Base-by-base conservation (phyloP, 2,113 vertebrate species). In the Eretmochelys imbricata region DNA sequence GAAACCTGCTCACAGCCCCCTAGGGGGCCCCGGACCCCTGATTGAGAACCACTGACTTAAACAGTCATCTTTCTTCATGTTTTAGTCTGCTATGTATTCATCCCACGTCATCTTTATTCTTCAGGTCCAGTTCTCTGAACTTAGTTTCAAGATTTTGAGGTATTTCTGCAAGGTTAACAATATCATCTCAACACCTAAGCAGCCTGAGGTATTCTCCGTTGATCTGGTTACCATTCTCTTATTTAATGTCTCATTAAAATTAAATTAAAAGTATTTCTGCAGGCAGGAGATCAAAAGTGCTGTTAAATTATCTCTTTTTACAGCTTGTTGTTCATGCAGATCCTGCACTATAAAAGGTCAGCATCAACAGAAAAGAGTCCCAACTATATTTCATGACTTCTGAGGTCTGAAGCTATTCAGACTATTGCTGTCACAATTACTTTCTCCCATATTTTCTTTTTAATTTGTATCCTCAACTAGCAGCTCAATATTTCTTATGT, bases 1-100 rank as follows among this genome's bases (percentile, higher is more conserved):
- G 51, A 53, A 53, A 53, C 51, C 51, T 53, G 51, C 51, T 53
- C 2, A 3, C 6, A 8, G 51, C 51, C 19, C 19, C 19, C 17
- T 19, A 53, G 51, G 51, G 19, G 51, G 19, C 19, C 51, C 51
- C 2, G 19, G 51, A 53, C 51, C 19, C 17, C 19, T 53, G 51
- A 6, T 54, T 54, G 53, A 54, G 53, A 54, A 54, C 8, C 53
- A 54, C 53, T 54, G 53, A 54, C 53, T 53, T 20, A 22, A 65
- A 9, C 38, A 55, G 31, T 80, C 9, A 11, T 55, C 72, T 59
- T 62, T 35, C 62, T 38, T 31, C 10, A 2, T 1, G 0, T 35
- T 80, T 85, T 5, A 72, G 14, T 20, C 53, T 22, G 0, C 8
- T 5, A 4, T 0, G 0, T 5, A 0, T 65, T 35, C 38, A 46